phyloP scores from a whole-genome alignment of 2,888 invertebrate genomes.

The Philhelius pedissequus region DNA sequence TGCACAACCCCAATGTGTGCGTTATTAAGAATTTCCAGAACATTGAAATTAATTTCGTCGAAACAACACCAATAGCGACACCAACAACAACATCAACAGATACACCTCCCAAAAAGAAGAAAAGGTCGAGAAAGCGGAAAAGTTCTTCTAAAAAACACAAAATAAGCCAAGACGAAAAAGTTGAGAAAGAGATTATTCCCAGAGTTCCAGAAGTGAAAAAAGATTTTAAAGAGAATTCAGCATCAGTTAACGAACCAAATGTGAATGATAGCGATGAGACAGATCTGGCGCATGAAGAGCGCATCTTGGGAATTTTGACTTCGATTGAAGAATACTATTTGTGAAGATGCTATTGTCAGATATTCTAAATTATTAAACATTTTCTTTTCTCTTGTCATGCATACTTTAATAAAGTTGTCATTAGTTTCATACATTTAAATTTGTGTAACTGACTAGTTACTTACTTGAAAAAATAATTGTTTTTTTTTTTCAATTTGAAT shows the following conservation, averaged over 20 bases:
- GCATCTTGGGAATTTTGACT: background rate
- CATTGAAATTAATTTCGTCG: conserved; percentile 14
- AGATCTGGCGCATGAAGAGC: background rate
- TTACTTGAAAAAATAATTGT: too few relatives aligned
- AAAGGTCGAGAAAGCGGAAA: background rate
- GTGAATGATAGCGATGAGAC: background rate
- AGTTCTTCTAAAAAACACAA: background rate
- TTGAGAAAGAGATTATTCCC: background rate
- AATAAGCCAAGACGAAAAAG: background rate
- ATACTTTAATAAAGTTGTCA: too few relatives aligned
- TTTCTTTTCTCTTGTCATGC: too few relatives aligned
- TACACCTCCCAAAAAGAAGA: background rate
- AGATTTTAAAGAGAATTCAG: background rate
- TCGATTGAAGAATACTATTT: background rate
- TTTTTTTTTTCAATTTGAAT: too few relatives aligned
- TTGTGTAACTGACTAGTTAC: too few relatives aligned
- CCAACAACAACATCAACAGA: background rate
- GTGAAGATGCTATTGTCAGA: background rate
- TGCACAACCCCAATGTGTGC: conserved; percentile 18
- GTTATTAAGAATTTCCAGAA: background rate
- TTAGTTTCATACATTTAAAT: too few relatives aligned
- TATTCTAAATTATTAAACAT: too few relatives aligned
- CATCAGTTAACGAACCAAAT: background rate
- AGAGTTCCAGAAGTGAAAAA: background rate
- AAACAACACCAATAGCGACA: background rate